Conservation (phyloP, 92 coral and sea anemone genomes). For the Porites rus region DNA sequence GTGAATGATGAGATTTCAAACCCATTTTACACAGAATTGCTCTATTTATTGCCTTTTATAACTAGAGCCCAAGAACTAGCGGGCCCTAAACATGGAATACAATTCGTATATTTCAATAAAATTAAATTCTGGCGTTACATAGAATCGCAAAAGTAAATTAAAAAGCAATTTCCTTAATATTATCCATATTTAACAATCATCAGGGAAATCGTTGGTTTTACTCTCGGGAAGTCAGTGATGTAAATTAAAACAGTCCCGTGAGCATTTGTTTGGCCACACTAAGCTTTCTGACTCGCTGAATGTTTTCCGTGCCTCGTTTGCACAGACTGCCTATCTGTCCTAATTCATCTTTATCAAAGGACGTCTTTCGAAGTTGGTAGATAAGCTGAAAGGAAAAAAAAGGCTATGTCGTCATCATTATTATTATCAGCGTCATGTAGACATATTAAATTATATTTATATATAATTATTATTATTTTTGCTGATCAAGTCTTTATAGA, state of each 20-base stretch:
- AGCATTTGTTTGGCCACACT: conserved; percentile 79
- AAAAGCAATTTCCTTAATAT: not conserved
- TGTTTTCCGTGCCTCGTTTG: conserved; percentile 82
- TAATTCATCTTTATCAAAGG: conserved; percentile 2
- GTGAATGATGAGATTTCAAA: not conserved
- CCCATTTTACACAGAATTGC: not conserved
- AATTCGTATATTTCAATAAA: conserved; percentile 3
- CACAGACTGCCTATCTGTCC: conserved; percentile 83
- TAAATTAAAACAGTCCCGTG: conserved; percentile 74
- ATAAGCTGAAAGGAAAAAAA: conserved; percentile 65
- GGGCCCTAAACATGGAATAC: not conserved
- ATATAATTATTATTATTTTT: too few species aligned
- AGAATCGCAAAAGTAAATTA: not conserved
- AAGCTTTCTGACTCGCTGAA: conserved; percentile 81
- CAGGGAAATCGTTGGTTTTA: not conserved
- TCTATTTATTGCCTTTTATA: not conserved
- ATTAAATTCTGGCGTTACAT: not conserved
- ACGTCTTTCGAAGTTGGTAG: conserved; percentile 54
- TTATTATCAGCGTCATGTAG: too few species aligned
- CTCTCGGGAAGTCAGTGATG: not conserved
- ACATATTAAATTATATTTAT: too few species aligned
- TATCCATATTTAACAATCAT: not conserved
- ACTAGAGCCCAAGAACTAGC: not conserved
- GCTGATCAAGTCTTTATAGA: too few species aligned
- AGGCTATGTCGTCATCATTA: too few species aligned